Percentiles rank a stretch among this genome's conserved stretches.
These are phyloP conservation scores for Bergia puertoricense DNA, from an alignment of 92 coral and sea anemone species.

Conservation along the genomic window DNA sequence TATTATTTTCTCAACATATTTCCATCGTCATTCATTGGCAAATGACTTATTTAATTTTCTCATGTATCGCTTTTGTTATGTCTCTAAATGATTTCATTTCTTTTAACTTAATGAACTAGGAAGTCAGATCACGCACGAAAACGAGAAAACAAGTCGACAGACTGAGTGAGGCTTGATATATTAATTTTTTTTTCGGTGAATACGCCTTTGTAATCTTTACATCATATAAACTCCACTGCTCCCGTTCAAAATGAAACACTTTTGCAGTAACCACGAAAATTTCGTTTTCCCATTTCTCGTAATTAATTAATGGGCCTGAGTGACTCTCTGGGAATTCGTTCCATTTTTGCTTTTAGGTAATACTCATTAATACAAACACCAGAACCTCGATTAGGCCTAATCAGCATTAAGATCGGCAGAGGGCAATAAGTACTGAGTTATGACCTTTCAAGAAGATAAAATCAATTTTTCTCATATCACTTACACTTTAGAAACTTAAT, in stretches of 20 bases:
- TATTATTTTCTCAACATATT: slow-evolving; percentile 47
- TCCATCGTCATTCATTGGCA: slow-evolving; percentile 74
- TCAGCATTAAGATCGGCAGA: slow-evolving; percentile 42
- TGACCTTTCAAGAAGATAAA: slow-evolving; percentile 24
- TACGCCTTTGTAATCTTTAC: not conserved
- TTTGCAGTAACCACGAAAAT: slow-evolving; percentile 24
- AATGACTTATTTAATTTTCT: slow-evolving; percentile 89
- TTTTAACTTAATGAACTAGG: slow-evolving; percentile 38
- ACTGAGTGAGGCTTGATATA: not conserved
- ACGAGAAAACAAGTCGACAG: not conserved
- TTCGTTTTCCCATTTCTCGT: slow-evolving; percentile 26
- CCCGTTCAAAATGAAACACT: not conserved
- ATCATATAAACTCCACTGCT: not conserved
- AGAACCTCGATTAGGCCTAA: slow-evolving; percentile 66
- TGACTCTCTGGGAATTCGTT: slow-evolving; percentile 36
- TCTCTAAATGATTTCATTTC: slow-evolving; percentile 72
- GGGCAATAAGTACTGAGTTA: not conserved
- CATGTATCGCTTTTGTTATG: slow-evolving; percentile 84
- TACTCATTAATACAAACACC: slow-evolving; percentile 61
- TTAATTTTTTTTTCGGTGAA: slow-evolving; percentile 2
- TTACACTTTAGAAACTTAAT: not conserved
- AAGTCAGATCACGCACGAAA: slow-evolving; percentile 14
- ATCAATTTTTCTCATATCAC: slow-evolving; percentile 4
- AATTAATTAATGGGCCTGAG: slow-evolving; percentile 41
- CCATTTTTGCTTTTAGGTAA: slow-evolving; percentile 31